phyloP scores from a whole-genome alignment of 2,888 invertebrate genomes.

The Drepana falcataria region DNA sequence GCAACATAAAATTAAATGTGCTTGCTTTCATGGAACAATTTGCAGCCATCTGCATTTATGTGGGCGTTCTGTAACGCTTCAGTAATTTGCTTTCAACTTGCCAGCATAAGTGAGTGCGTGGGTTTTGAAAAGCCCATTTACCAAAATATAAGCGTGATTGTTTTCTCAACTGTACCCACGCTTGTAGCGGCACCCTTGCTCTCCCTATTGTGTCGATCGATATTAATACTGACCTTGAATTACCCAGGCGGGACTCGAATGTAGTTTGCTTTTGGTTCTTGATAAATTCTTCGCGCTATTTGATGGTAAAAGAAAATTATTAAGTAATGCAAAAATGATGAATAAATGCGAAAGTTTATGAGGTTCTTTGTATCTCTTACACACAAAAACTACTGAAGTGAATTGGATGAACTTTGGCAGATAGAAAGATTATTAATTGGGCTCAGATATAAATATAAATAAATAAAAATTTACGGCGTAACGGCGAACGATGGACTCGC shows the following conservation, averaged over 20 bases:
- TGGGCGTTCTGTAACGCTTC: neutral
- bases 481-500: no score
- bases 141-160: neutral
- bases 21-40: neutral
- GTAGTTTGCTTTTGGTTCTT: constrained; percentile 35
- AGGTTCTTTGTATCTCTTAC: no score
- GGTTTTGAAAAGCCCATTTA: neutral
- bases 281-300: no score
- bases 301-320: no score
- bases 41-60: neutral
- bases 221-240: constrained; percentile 60
- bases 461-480: no score
- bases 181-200: constrained; percentile 8
- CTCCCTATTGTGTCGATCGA: constrained; percentile 43
- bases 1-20: neutral
- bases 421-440: no score
- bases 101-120: neutral
- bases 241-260: constrained; percentile 47
- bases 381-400: no score
- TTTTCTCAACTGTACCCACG: neutral
- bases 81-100: neutral
- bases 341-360: no score
- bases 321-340: no score
- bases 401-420: no score
- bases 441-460: no score